Evolutionary conservation across 2,113 vertebrate species (phyloP).

Genomic region (Cettia cetti): DNA sequence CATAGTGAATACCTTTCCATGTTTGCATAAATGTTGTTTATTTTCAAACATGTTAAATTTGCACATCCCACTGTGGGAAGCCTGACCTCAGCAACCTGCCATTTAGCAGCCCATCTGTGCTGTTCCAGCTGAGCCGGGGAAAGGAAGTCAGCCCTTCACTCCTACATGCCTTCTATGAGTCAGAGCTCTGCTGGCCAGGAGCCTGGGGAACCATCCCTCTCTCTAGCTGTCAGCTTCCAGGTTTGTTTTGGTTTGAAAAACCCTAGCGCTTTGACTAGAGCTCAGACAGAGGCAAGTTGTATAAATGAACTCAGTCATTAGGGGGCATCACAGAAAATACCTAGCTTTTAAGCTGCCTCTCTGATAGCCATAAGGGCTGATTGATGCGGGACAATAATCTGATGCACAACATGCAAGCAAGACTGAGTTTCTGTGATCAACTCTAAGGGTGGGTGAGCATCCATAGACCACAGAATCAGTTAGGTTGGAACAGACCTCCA

Average conservation of each 20-base stretch:
- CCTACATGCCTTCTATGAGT: not conserved
- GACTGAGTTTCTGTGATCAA: not conserved
- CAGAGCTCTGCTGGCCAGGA: not conserved
- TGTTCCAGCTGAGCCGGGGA: not conserved
- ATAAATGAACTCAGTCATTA: not conserved
- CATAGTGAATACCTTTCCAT: not conserved
- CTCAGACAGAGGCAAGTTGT: not conserved
- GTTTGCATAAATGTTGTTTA: not conserved
- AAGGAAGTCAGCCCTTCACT: not conserved
- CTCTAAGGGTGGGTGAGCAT: not conserved
- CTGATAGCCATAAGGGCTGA: not conserved
- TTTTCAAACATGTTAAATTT: not conserved
- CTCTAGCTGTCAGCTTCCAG: not conserved
- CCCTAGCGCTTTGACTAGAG: fast-evolving
- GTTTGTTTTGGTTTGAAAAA: not conserved
- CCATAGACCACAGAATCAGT: not conserved
- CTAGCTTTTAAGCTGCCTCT: not conserved
- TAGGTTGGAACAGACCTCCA: not conserved
- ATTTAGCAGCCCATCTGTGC: not conserved
- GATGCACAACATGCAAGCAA: fast-evolving
- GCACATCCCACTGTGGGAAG: not conserved
- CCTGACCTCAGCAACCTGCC: not conserved
- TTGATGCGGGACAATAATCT: not conserved
- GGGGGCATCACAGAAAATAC: not conserved
- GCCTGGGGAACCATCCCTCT: fast-evolving